Conservation (phyloP, 2,113 vertebrate genomes). For the Leptodactylus fuscus region DNA sequence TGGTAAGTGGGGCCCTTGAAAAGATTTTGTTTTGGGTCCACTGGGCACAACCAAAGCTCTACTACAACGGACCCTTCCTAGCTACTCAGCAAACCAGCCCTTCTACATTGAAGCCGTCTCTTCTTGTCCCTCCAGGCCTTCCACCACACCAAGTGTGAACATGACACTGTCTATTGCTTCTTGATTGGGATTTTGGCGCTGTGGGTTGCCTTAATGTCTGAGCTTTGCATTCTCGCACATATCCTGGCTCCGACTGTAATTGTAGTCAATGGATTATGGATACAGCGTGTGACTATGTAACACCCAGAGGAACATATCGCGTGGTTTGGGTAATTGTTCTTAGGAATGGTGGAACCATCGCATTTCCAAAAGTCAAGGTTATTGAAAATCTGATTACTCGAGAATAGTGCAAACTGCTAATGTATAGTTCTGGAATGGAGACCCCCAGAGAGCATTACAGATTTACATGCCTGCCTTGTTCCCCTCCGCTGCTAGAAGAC, state of each 20-base stretch:
- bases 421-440: neutral
- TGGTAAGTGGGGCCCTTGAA: too few relatives aligned
- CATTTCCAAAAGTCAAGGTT: constrained; percentile 7
- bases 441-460: neutral
- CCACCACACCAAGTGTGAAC: too few relatives aligned
- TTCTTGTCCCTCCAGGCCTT: too few relatives aligned
- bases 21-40: too few relatives aligned
- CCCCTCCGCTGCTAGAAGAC: neutral
- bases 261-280: neutral
- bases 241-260: neutral
- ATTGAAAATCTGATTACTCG: neutral
- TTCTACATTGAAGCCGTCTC: too few relatives aligned
- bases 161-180: neutral
- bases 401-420: neutral
- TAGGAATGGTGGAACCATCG: neutral
- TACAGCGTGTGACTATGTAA: neutral
- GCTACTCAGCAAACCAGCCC: too few relatives aligned
- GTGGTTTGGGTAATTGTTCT: neutral
- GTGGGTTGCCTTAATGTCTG: neutral
- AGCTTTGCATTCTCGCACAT: neutral
- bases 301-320: neutral
- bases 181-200: neutral
- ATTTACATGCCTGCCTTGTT: neutral
- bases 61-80: too few relatives aligned
- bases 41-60: too few relatives aligned